Evolutionary conservation across 2,888 invertebrate species (phyloP).

Genomic region (Melinopterus prodromus): DNA sequence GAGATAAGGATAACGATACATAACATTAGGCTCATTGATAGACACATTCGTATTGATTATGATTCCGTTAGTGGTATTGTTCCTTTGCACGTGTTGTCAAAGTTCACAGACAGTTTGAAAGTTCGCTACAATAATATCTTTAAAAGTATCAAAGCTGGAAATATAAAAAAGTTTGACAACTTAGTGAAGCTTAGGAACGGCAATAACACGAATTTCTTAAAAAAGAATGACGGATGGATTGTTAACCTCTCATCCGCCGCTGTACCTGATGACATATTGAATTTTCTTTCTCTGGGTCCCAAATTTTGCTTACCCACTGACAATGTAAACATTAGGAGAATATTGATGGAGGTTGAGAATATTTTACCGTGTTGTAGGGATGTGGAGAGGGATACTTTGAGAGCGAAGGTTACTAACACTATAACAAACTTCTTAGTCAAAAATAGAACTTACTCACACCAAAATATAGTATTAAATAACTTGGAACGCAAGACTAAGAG

Average conservation of each 20-base stretch:
- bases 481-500: too few species aligned
- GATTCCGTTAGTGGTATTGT: background rate
- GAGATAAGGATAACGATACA: background rate
- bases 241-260: too few species aligned
- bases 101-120: background rate
- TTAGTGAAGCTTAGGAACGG: background rate
- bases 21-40: background rate
- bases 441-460: too few species aligned
- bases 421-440: too few species aligned
- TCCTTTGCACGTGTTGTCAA: background rate
- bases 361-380: too few species aligned
- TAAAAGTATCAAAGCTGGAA: background rate
- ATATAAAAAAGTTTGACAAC: background rate
- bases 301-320: background rate
- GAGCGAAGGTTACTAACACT: too few species aligned
- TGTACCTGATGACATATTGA: background rate
- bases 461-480: too few species aligned
- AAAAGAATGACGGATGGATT: background rate
- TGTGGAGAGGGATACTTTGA: too few species aligned
- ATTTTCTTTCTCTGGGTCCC: background rate
- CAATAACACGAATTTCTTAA: background rate
- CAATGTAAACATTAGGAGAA: background rate
- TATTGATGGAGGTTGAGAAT: too few species aligned
- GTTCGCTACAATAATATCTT: background rate
- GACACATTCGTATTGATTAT: background rate